phyloP scores from a whole-genome alignment of 2,888 invertebrate genomes.

The Norana najaformis region DNA sequence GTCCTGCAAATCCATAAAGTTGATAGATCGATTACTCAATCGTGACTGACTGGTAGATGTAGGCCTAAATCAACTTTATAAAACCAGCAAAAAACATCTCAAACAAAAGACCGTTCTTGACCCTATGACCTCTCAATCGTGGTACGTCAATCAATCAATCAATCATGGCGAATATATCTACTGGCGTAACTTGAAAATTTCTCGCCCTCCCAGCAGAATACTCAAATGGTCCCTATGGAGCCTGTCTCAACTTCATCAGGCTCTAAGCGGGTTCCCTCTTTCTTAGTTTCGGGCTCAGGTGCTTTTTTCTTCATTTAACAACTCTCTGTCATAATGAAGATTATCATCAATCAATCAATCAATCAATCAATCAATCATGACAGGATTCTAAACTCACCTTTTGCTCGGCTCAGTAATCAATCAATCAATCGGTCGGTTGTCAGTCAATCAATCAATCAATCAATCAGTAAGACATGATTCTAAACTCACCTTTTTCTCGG shows the following conservation, averaged over 20 bases:
- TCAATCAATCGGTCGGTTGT: neutral
- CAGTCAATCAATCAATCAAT: neutral
- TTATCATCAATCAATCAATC: no score
- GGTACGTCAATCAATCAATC: no score
- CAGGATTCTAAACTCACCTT: no score
- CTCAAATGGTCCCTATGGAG: neutral
- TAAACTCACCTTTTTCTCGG: neutral
- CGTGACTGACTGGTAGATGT: no score
- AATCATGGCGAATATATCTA: neutral
- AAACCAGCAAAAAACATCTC: no score
- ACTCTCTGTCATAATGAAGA: no score
- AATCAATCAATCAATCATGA: no score
- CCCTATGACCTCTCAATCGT: no score
- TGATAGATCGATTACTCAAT: neutral
- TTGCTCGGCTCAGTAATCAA: neutral
- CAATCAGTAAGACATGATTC: neutral
- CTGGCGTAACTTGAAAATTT: neutral
- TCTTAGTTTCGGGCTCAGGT: no score
- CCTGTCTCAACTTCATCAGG: neutral
- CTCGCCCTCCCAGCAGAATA: neutral
- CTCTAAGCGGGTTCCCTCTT: neutral
- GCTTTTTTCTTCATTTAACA: no score
- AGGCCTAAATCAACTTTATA: no score
- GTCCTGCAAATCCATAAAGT: conserved; percentile 49
- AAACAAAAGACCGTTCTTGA: no score